Percentiles rank a stretch among this genome's conserved stretches.
Evolutionary conservation across 2,797 vertebrate species (phyloP).

Genomic region (Helostoma temminkii): DNA sequence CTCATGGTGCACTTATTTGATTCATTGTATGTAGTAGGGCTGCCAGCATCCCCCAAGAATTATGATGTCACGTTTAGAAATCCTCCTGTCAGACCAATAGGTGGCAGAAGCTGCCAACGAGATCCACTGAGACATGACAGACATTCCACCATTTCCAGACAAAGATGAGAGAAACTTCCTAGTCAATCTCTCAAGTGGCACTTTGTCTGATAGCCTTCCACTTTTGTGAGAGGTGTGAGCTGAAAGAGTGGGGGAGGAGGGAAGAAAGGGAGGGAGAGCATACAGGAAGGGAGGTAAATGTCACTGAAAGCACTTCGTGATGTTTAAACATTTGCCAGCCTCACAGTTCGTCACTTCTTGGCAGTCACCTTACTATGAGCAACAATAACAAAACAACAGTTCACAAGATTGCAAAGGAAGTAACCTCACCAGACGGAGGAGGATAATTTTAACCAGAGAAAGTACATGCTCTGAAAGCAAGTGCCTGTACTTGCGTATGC

Average conservation of each 20-base stretch:
- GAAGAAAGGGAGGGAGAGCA: slow-evolving; percentile 32
- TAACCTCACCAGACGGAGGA: slow-evolving; percentile 53
- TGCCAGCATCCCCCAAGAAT: slow-evolving; percentile 28
- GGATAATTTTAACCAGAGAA: slow-evolving; percentile 52
- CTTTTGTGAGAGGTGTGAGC: slow-evolving; percentile 76
- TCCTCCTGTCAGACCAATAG: slow-evolving; percentile 81
- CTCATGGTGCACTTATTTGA: slow-evolving; percentile 32
- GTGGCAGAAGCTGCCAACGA: slow-evolving; percentile 82
- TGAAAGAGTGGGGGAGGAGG: slow-evolving; percentile 64
- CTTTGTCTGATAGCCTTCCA: slow-evolving; percentile 83
- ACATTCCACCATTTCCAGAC: slow-evolving; percentile 78
- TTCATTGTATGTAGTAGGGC: slow-evolving; percentile 34
- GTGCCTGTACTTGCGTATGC: slow-evolving; percentile 18
- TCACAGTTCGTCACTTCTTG: slow-evolving; percentile 74
- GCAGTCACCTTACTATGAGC: slow-evolving; percentile 70
- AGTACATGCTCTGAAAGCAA: slow-evolving; percentile 34
- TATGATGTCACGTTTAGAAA: slow-evolving; percentile 64
- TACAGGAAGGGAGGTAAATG: slow-evolving; percentile 68
- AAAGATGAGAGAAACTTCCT: slow-evolving; percentile 79
- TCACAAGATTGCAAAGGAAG: slow-evolving; percentile 59
- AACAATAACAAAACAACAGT: slow-evolving; percentile 70
- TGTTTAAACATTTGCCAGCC: slow-evolving; percentile 72
- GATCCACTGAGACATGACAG: slow-evolving; percentile 60
- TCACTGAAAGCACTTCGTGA: slow-evolving; percentile 70
- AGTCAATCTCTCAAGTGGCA: slow-evolving; percentile 82